Evolutionary conservation across 2,888 invertebrate genomes (phyloP), one percentile per base, ranked within the genome.

Genomic region (Melitaea athalia): DNA sequence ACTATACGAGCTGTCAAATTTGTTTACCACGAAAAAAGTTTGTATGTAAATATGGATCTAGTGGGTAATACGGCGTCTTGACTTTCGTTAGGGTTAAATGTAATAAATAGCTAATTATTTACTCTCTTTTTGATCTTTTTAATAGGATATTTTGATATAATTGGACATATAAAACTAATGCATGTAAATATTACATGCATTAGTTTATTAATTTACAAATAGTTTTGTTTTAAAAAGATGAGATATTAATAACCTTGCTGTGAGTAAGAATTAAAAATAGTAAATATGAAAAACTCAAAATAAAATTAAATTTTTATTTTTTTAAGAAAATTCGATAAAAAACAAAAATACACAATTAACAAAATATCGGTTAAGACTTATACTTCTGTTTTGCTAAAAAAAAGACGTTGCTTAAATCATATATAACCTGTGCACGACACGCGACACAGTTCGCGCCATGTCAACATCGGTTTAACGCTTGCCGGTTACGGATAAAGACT

Each of bases 391-490:
- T 33, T 47, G 24, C 24, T 43, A 47, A 38, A n/a, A 50, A 64
- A 12, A 49, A 49, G 11, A 42, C 14, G 38, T 12, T 15, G 50
- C 7, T n/a, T 42, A 33, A 49, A n/a, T 61, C 53, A 49, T 70
- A 67, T 67, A 50, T 63, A 63, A 63, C 42, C 63, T 63, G 63
- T 50, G 55, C 53, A 31, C 63, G 68, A 65, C 71, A 69, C 63
- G 66, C 63, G 62, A 57, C 55, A 45, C 38, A 63, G 73, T 70
- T 70, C 72, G 73, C 68, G 73, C 72, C 68, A 73, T 75, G 77
- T 78, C 77, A 76, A 75, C 74, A 72, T 68, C 72, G 74, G 72
- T 75, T 76, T 75, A 71, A 74, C 76, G 77, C 72, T 74, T 59
- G 59, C 66, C 67, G 72, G 69, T 66, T 63, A 69, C 66, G 68